Evolutionary conservation across 2,888 invertebrate species (phyloP).

Genomic region (Dicycla oo): DNA sequence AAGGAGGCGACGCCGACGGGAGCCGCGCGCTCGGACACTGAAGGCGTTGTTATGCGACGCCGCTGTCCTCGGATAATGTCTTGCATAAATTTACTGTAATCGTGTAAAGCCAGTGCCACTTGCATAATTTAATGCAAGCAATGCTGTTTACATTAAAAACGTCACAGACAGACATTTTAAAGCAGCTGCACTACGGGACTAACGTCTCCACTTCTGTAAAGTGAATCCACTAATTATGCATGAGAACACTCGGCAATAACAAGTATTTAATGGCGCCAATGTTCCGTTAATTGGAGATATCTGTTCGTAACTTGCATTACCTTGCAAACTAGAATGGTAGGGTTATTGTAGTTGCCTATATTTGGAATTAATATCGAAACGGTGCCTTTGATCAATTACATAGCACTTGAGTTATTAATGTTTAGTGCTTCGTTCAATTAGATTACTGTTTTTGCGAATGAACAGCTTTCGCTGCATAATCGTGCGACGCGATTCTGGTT

Average conservation of each 20-base stretch:
- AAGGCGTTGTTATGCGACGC: conserved; percentile 88
- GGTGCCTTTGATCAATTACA: conserved; percentile 73
- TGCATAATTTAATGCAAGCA: conserved; percentile 85
- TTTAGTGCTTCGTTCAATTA: conserved; percentile 17
- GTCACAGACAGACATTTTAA: conserved; percentile 69
- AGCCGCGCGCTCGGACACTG: conserved; percentile 83
- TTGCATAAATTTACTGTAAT: conserved; percentile 89
- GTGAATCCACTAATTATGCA: conserved; percentile 69
- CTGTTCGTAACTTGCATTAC: conserved; percentile 78
- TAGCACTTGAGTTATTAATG: conserved; percentile 60
- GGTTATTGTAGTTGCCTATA: conserved; percentile 75
- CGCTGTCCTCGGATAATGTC: conserved; percentile 88
- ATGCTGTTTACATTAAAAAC: conserved; percentile 78
- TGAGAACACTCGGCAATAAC: conserved; percentile 66
- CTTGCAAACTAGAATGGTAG: conserved; percentile 72
- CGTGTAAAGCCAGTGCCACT: conserved; percentile 85
- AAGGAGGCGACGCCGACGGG: conserved; percentile 76
- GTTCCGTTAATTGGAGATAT: conserved; percentile 82
- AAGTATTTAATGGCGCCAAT: conserved; percentile 75
- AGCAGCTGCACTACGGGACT: conserved; percentile 45
- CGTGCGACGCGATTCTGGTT: no score
- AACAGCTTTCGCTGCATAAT: conserved; percentile 1
- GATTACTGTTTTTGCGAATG: conserved; percentile 9
- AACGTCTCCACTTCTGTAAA: conserved; percentile 58
- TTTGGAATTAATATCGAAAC: conserved; percentile 74